Percentiles rank a stretch among this genome's conserved stretches.
Conservation (phyloP, 2,888 invertebrate genomes). For the Philereme vetulata region DNA sequence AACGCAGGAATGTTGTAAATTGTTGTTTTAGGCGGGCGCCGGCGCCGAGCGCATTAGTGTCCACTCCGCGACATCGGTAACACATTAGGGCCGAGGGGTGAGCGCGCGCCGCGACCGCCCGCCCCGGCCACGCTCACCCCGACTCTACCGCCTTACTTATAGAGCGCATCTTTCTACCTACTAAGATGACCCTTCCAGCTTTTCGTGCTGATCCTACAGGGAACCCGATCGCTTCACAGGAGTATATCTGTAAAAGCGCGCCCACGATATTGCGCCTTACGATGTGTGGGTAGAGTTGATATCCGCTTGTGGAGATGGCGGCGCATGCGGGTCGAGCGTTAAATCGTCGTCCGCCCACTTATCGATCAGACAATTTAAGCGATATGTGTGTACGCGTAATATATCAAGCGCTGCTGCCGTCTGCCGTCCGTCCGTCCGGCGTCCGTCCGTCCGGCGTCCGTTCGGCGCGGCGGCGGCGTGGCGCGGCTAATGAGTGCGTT, state of each 20-base stretch:
- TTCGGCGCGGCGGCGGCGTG: constrained; percentile 46
- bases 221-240: constrained; percentile 9
- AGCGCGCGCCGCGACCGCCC: constrained; percentile 6
- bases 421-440: constrained; percentile 51
- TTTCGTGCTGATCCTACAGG: not conserved
- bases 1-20: constrained; percentile 78
- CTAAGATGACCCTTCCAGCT: constrained; percentile 2
- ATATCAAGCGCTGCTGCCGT: constrained; percentile 56
- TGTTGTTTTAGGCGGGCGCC: constrained; percentile 78
- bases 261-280: constrained; percentile 4
- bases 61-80: constrained; percentile 65
- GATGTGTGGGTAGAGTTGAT: not conserved
- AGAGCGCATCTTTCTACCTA: constrained; percentile 25
- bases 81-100: constrained; percentile 68
- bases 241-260: constrained; percentile 9
- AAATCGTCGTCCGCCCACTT: constrained; percentile 68
- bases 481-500: constrained; percentile 35
- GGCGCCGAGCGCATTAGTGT: constrained; percentile 79
- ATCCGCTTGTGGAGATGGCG: constrained; percentile 7
- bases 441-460: constrained; percentile 41
- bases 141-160: not conserved
- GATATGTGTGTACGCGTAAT: constrained; percentile 73
- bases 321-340: constrained; percentile 33
- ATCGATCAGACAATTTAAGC: constrained; percentile 72
- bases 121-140: not conserved